Evolutionary conservation across 2,797 vertebrate genomes (phyloP), one percentile per base, ranked within the genome.

Genomic region (Etheostoma nigrum): DNA sequence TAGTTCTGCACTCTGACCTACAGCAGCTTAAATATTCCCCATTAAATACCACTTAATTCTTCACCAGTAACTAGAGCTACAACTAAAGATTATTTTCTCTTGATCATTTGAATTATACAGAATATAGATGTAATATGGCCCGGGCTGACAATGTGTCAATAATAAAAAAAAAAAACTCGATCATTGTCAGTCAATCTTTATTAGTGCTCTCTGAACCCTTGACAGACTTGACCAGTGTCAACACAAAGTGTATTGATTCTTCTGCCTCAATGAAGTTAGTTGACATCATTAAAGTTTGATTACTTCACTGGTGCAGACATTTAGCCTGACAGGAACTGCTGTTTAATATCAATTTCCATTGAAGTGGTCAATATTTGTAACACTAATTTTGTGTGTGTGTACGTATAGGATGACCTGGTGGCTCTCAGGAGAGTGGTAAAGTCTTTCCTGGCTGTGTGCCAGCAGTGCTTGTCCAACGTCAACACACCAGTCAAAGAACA

Each of bases 401-500:
- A 51, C 67, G 0, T 44, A 18, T 69, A 99, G 98, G 98, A 99
- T 30, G 98, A 99, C 93, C 95, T 99, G 69, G 74, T 99, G 86
- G 96, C 97, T 52, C 95, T 99, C 77, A 97, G 98, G 88, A 96
- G 98, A 93, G 98, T 98, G 74, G 97, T 99, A 85, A 99, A 99
- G 94, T 98, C 98, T 33, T 99, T 99, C 80, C 92, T 99, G 87
- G 98, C 98, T 13, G 96, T 99, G 79, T 99, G 98, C 92, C 98
- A 99, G 79, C 98, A 99, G 94, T 99, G 98, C 93, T 95, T 99
- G 47, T 99, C 97, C 74, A 99, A 99, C 80, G 97, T 99, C 91
- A 99, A 99, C 94, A 98, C 98, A 62, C 96, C 96, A 19, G 98
- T 99, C 67, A 99, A 99, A 92, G 98, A 99, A 74, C 98, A 99